Evolutionary conservation across 1,140 invertebrate species (phyloP).

Genomic region (Drosophila lacteicornis): DNA sequence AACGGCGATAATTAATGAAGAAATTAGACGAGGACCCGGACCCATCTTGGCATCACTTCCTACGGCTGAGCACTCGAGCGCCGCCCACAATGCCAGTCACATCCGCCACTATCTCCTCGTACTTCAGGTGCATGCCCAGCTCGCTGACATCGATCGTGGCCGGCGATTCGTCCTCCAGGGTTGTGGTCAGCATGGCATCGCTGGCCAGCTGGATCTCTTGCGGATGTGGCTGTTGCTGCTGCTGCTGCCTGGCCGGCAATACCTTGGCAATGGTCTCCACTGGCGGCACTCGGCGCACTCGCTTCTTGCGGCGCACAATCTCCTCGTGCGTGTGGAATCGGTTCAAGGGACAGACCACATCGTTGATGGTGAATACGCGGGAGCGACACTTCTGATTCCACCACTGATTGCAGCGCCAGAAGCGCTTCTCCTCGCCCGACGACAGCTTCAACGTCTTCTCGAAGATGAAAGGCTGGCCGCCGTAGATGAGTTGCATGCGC

Average conservation of each 20-base stretch:
- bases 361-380: conserved; percentile 81
- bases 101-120: conserved; percentile 82
- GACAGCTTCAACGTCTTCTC: conserved; percentile 80
- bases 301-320: conserved; percentile 81
- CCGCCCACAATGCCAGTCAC: conserved; percentile 67
- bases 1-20: conserved; percentile 1
- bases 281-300: conserved; percentile 66
- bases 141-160: conserved; percentile 73
- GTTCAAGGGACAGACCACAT: conserved; percentile 77
- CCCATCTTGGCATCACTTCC: conserved; percentile 45
- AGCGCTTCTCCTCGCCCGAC: conserved; percentile 80
- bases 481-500: conserved; percentile 81
- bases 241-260: conserved; percentile 14
- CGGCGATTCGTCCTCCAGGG: conserved; percentile 58
- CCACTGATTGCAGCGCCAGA: conserved; percentile 84
- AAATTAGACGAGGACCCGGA: conserved; percentile 4
- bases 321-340: conserved; percentile 84
- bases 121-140: conserved; percentile 81
- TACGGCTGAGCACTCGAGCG: conserved; percentile 50
- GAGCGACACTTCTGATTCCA: conserved; percentile 84
- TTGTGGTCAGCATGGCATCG: conserved; percentile 64
- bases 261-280: conserved; percentile 39
- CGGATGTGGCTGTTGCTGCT: conserved; percentile 44
- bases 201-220: conserved; percentile 52
- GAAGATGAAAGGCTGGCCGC: conserved; percentile 84